phyloP scores from a whole-genome alignment of 1,140 invertebrate genomes.

The Leptinotarsa undecemlineata region DNA sequence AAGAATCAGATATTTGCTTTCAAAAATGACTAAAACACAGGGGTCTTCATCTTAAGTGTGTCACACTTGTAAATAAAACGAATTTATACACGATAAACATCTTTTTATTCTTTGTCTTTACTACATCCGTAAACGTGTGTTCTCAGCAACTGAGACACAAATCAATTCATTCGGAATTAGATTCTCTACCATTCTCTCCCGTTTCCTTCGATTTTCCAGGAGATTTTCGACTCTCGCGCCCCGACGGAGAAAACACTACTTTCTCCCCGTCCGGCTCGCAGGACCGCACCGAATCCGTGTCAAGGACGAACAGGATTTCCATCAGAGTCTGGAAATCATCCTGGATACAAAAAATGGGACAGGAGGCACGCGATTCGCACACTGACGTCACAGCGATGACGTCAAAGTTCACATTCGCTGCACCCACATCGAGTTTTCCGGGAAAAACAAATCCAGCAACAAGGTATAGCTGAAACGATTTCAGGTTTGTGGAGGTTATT shows the following conservation, averaged over 20 bases:
- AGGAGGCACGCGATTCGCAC: conserved; percentile 25
- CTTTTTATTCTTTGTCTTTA: too few species aligned
- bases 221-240: too few species aligned
- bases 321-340: conserved; percentile 23
- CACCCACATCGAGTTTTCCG: conserved; percentile 11
- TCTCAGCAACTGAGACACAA: too few species aligned
- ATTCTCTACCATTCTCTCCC: too few species aligned
- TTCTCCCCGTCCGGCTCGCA: neutral
- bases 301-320: conserved; percentile 7
- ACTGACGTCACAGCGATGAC: conserved; percentile 33
- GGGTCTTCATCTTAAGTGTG: too few species aligned
- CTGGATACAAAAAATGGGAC: conserved; percentile 40
- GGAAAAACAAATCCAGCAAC: conserved; percentile 2
- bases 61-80: too few species aligned
- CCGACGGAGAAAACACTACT: neutral
- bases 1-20: too few species aligned
- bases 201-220: too few species aligned
- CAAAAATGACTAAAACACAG: too few species aligned
- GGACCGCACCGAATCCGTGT: neutral
- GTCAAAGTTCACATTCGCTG: conserved; percentile 15
- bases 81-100: too few species aligned
- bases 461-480: conserved; percentile 2
- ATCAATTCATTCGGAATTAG: too few species aligned
- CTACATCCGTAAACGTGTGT: too few species aligned
- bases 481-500: neutral